phyloP scores from a whole-genome alignment of 2,888 invertebrate genomes.

The Zeuzera pyrina region DNA sequence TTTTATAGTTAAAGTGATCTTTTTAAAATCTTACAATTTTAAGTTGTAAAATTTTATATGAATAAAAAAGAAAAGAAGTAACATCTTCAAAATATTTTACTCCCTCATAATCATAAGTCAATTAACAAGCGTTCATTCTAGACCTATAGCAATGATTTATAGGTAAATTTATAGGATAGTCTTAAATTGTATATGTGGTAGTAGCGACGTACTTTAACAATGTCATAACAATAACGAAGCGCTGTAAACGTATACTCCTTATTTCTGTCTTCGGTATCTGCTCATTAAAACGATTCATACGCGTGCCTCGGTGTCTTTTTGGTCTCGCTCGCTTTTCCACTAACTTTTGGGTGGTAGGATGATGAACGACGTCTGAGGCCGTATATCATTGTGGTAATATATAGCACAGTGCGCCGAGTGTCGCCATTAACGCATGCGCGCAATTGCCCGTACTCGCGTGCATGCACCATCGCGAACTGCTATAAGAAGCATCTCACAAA shows the following conservation, averaged over 20 bases:
- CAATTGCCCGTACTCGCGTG: constrained; percentile 48
- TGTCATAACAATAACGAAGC: constrained; percentile 62
- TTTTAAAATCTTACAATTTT: too few species aligned
- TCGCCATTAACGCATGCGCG: constrained; percentile 69
- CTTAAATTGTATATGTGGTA: too few species aligned
- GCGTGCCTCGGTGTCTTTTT: constrained; percentile 46
- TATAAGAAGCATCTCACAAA: constrained; percentile 60
- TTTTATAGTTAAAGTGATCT: too few species aligned
- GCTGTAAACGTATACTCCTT: constrained; percentile 58
- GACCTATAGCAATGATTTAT: too few species aligned
- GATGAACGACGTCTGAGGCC: constrained; percentile 64
- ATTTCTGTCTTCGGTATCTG: constrained; percentile 69
- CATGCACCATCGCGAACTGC: constrained; percentile 39
- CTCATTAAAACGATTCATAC: constrained; percentile 63
- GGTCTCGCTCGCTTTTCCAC: constrained; percentile 54
- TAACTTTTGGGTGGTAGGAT: constrained; percentile 72
- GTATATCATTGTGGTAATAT: constrained; percentile 70
- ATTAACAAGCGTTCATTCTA: too few species aligned
- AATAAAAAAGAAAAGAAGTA: too few species aligned
- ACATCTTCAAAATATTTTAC: too few species aligned
- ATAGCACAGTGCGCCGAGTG: constrained; percentile 65
- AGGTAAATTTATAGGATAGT: too few species aligned
- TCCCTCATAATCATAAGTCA: too few species aligned
- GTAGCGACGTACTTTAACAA: constrained; percentile 54
- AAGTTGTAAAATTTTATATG: too few species aligned